phyloP scores from a whole-genome alignment of 30 jellyfish, hydroid and myxozoan species.

The Haliclystus octoradiatus region DNA sequence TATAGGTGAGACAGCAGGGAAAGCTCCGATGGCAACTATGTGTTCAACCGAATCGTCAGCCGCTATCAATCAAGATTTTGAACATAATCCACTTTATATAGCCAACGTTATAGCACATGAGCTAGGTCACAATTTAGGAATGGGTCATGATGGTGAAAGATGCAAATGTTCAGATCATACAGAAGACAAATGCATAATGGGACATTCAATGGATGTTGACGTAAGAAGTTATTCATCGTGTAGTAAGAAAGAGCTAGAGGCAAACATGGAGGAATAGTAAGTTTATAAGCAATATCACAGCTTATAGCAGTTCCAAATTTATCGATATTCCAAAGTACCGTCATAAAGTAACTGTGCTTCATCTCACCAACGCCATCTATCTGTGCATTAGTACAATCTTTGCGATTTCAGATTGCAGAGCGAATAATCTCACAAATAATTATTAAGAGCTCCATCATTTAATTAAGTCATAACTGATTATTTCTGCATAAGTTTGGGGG shows the following conservation, averaged over 20 bases:
- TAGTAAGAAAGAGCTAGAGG: constrained; percentile 30
- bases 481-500: too few relatives aligned
- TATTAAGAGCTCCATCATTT: too few relatives aligned
- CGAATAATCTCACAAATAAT: too few relatives aligned
- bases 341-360: too few relatives aligned
- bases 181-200: constrained; percentile 30
- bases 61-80: constrained; percentile 56
- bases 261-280: constrained; percentile 7
- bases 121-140: constrained; percentile 80
- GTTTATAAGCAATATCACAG: too few relatives aligned
- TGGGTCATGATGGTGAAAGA: constrained; percentile 44
- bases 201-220: constrained; percentile 40
- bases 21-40: constrained; percentile 63
- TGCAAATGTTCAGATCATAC: constrained; percentile 37
- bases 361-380: too few relatives aligned
- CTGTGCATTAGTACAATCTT: too few relatives aligned
- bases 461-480: too few relatives aligned
- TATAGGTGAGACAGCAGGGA: constrained; percentile 64
- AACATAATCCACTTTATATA: constrained; percentile 17
- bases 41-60: constrained; percentile 42
- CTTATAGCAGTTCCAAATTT: too few relatives aligned
- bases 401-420: too few relatives aligned
- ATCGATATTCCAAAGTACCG: too few relatives aligned
- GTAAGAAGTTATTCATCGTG: constrained; percentile 44
- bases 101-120: constrained; percentile 81